Evolutionary conservation across 1,140 invertebrate species (phyloP).

Genomic region (Drosophila watanabei): DNA sequence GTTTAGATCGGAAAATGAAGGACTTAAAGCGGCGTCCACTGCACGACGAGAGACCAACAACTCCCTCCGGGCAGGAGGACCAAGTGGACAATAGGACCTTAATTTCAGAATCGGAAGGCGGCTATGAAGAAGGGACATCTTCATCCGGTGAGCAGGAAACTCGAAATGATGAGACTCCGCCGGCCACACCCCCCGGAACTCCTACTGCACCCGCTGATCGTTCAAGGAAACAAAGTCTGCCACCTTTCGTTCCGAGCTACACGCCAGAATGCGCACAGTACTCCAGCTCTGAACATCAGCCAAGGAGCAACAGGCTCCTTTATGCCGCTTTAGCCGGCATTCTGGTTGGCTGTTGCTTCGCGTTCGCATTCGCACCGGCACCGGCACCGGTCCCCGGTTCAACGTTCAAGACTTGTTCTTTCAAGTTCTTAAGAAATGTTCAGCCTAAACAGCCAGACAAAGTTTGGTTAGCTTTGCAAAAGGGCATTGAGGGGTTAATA

Average conservation of each 20-base stretch:
- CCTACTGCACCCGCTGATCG: neutral
- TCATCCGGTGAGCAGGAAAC: constrained; percentile 17
- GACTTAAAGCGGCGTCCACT: constrained; percentile 2
- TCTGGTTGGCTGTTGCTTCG: neutral
- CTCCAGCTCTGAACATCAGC: neutral
- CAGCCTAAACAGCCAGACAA: constrained; percentile 34
- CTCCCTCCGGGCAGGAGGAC: neutral
- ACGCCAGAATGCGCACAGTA: neutral
- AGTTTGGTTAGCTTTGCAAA: constrained; percentile 59
- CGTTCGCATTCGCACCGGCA: neutral
- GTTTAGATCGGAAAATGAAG: constrained; percentile 3
- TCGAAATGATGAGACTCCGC: neutral
- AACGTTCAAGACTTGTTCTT: constrained; percentile 41
- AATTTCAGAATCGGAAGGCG: neutral
- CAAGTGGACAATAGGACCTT: neutral
- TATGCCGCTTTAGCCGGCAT: neutral
- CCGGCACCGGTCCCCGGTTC: too few species aligned
- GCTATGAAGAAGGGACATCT: constrained; percentile 32
- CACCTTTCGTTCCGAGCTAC: neutral
- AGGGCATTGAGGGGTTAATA: constrained; percentile 62
- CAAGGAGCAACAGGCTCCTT: neutral
- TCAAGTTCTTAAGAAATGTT: constrained; percentile 14
- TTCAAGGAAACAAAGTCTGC: constrained; percentile 2
- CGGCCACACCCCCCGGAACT: neutral
- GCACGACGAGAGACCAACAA: neutral